Base-by-base conservation (phyloP, 2,797 vertebrate genomes). In the Poeciliopsis paucimaculata region DNA sequence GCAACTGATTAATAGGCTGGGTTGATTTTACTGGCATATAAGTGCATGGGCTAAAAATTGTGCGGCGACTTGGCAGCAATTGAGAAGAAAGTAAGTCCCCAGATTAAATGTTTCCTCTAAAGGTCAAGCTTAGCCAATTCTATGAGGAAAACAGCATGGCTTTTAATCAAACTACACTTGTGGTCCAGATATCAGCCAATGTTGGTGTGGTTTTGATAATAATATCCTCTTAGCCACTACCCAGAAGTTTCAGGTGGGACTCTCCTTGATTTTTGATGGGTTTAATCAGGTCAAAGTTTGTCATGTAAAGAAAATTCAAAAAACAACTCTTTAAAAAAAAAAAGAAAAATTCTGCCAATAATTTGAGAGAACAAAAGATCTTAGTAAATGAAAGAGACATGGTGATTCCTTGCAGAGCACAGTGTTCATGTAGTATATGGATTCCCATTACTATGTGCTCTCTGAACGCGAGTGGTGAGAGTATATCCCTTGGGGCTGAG, bases 371-470 rank as follows among this genome's bases (percentile, higher is more conserved):
- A 39, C 53, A 80, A 73, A 77, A 76, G 66, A 81, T 79, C 73
- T 86, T 73, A 78, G 77, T 72, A 73, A 81, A 83, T 62, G 66
- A 55, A 82, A 62, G 41, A 80, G 77, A 77, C 73, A 26, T 71
- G 26, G 53, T 55, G 75, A 57, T 62, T 86, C 77, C 76, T 81
- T 64, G 41, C 75, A 60, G 60, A 76, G 12, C 28, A 5, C 18
- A 72, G 72, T 66, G 78, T 78, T 80, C 49, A 47, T 72, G 76
- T 60, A 39, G 64, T 74, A 75, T 86, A 90, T 89, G 74, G 86
- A 93, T 93, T 93, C 87, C 78, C 76, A 84, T 86, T 90, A 79
- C 80, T 90, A 87, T 81, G 81, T 84, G 82, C 71, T 77, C 84
- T 80, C 81, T 86, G 80, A 53, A 84, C 77, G 78, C 68, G 36